Base-by-base conservation (phyloP, 2,113 vertebrate genomes). In the Chrysemys picta region DNA sequence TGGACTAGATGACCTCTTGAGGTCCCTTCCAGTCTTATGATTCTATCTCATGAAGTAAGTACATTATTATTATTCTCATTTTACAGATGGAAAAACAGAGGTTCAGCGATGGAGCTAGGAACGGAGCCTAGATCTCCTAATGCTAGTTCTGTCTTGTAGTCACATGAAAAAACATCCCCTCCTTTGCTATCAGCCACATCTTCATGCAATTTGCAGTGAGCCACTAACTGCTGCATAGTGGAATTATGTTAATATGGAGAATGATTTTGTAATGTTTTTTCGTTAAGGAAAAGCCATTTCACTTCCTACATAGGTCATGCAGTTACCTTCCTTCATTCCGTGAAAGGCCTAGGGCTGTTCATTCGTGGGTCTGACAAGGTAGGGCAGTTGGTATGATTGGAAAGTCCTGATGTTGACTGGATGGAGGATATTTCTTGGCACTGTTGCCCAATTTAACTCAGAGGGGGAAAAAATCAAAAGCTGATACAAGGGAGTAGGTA, bases 361-460 rank as follows among this genome's bases (percentile, higher is more conserved):
- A 42, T 80, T 82, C 14, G 54, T n/a, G 81, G 65, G 6, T 2
- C 0, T 17, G 0, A 31, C 59, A 65, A n/a, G 31, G 31, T 31
- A n/a, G 35, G 29, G 88, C 93, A 94, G 93, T 93, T 91, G 92
- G 88, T 75, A 6, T 8, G n/a, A 3, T 1, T 84, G 95, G 95
- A 92, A 95, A 89, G 89, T 82, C 94, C 95, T 80, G 4, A 56
- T 5, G 80, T 89, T 86, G 82, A 78, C 35, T 49, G 90, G 7
- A 65, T 17, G 62, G 62, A 65, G 62, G 49, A 76, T 89, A 86
- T 27, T 91, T 76, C 93, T 8, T 38, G 88, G 86, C 80, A 17
- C 94, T 95, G 69, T 56, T 90, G 95, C 93, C 96, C 89, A 10
- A 84, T 96, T 85, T 92, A 24, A 72, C 2, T 10, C 80, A 6